phyloP scores from a whole-genome alignment of 1,140 invertebrate species.

The Mylabris phalerata region DNA sequence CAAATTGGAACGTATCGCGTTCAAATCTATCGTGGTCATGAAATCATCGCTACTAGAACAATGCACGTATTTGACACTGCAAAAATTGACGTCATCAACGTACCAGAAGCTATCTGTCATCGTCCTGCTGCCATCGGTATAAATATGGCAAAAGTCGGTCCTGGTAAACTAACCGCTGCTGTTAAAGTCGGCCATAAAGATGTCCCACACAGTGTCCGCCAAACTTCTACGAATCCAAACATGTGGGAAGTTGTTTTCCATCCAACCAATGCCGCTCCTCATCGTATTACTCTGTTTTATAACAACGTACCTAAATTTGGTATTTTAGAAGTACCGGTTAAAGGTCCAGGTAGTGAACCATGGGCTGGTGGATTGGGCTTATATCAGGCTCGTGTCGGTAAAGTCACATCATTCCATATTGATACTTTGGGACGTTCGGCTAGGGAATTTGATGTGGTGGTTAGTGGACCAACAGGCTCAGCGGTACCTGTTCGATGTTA shows the following conservation, averaged over 20 bases:
- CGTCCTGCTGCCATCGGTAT: slow-evolving; percentile 61
- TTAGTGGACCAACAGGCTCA: slow-evolving; percentile 79
- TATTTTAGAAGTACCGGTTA: slow-evolving; percentile 49
- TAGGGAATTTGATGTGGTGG: slow-evolving; percentile 85
- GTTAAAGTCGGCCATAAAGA: slow-evolving; percentile 72
- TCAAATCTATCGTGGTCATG: slow-evolving; percentile 30
- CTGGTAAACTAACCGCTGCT: slow-evolving; percentile 70
- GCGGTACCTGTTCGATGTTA: slow-evolving; percentile 91
- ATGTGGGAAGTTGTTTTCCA: slow-evolving; percentile 80
- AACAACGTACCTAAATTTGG: slow-evolving; percentile 58
- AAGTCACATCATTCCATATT: slow-evolving; percentile 80
- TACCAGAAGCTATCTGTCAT: slow-evolving; percentile 62
- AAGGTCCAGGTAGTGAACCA: slow-evolving; percentile 57
- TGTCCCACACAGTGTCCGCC: slow-evolving; percentile 72
- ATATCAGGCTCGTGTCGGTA: slow-evolving; percentile 73
- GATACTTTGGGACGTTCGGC: slow-evolving; percentile 79
- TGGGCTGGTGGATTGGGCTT: slow-evolving; percentile 52
- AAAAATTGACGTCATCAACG: slow-evolving; percentile 56
- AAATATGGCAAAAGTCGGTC: slow-evolving; percentile 68
- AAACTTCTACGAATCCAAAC: slow-evolving; percentile 56
- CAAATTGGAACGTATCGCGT: slow-evolving; percentile 39
- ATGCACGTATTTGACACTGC: slow-evolving; percentile 82
- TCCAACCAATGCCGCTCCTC: slow-evolving; percentile 71
- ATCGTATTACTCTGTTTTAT: slow-evolving; percentile 72
- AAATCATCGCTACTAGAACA: slow-evolving; percentile 47